Percentiles rank a stretch among this genome's conserved stretches.
These are phyloP conservation scores for Labeo rohita DNA, from an alignment of 2,113 vertebrate genomes.

Conservation along the genomic window DNA sequence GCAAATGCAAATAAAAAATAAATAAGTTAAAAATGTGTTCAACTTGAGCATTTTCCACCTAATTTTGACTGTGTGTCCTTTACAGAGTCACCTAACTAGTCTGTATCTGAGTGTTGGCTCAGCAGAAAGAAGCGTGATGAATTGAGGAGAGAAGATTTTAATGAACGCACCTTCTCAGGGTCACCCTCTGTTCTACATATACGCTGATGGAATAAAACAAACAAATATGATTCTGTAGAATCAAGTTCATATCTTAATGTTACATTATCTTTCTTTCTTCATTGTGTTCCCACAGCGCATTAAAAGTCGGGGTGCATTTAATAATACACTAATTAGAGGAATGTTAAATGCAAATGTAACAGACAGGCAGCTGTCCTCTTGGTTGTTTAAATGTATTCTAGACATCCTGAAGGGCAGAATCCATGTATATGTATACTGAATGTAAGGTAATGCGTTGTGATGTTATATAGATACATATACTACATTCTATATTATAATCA, in stretches of 20 bases:
- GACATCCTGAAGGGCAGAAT: background rate
- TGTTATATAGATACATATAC: background rate
- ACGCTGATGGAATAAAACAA: conserved; percentile 77
- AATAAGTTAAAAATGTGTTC: conserved; percentile 7
- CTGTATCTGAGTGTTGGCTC: conserved; percentile 88
- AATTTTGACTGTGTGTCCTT: conserved; percentile 80
- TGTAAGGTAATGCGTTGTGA: conserved; percentile 92
- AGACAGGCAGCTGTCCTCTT: background rate
- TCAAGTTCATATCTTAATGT: background rate
- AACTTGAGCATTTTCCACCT: conserved; percentile 66
- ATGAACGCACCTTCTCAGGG: conserved; percentile 86
- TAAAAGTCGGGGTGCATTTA: background rate
- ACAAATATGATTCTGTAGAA: conserved; percentile 72
- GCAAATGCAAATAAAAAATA: conserved; percentile 32
- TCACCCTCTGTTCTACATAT: conserved; percentile 89
- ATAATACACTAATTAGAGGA: background rate
- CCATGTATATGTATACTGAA: conserved; percentile 92
- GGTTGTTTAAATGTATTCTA: conserved; percentile 69
- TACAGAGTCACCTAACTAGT: conserved; percentile 87
- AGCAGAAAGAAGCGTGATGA: conserved; percentile 93
- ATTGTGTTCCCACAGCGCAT: background rate
- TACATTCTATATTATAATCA: no score
- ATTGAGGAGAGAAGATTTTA: conserved; percentile 93
- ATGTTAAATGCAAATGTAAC: background rate
- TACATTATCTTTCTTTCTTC: background rate